Base-by-base conservation (phyloP, 2,113 vertebrate genomes). In the Hylia prasina region DNA sequence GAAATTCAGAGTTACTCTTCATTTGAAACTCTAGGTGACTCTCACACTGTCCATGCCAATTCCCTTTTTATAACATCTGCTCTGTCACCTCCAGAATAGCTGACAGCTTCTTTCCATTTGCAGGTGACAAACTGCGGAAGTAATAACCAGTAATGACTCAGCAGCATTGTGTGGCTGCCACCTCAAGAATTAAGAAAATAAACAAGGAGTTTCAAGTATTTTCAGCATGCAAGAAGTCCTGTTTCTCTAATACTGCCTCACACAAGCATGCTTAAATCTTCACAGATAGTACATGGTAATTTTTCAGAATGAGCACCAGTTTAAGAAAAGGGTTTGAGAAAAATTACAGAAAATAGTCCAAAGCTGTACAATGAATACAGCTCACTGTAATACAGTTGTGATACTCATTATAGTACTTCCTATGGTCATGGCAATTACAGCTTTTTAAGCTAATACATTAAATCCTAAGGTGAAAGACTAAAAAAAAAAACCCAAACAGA, bases 1-100 rank as follows among this genome's bases (percentile, higher is more conserved):
- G 30, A 81, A 83, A 86, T 78, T 64, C 10, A 81, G 33, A 2
- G 44, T 37, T 37, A 37, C 25, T 18, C 19, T 44, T 78, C 15
- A 31, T 1, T 47, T 57, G 54, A 48, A 88, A 56, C 21, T 45
- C 50, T n/a, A 10, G 44, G 2, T 35, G 86, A 54, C 12, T 20
- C 18, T 60, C 0, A 1, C 15, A 31, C 5, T 33, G 21, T 21
- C 8, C 39, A 57, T 0, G 1, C 60, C 9, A 87, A 39, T 9
- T 71, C 15, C 10, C 11, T 76, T 87, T 54, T 9, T 9, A 28
- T n/a, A 60, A 56, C 0, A 2, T n/a, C 23, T 35, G 13, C 37
- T 51, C 17, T 17, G 28, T 57, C 44, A 72, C 18, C 42, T 60
- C 13, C 70, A 69, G 57, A 75, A 47, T 1, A 68, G 7, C 10